Percentiles rank a stretch among this genome's conserved stretches.
Evolutionary conservation across 2,797 vertebrate genomes (phyloP).

Genomic region (Artibeus lituratus): DNA sequence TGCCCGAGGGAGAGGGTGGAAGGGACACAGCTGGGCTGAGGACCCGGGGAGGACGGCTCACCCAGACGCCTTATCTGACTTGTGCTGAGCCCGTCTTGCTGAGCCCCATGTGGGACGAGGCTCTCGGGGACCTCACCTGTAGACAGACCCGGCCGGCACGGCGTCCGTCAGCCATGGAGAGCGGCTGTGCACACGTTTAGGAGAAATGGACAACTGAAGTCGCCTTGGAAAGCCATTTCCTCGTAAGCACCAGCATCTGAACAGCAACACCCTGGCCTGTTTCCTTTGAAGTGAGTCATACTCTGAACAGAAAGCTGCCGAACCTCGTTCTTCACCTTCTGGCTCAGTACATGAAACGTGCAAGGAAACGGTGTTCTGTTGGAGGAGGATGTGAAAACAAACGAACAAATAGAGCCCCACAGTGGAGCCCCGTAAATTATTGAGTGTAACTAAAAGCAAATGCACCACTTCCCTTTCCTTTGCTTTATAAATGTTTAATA

Average conservation of each 20-base stretch:
- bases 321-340: background rate
- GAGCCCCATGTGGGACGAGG: background rate
- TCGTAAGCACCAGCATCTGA: background rate
- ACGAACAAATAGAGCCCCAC: background rate
- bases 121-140: background rate
- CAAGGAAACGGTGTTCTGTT: background rate
- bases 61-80: background rate
- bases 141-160: background rate
- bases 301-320: background rate
- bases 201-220: background rate
- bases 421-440: background rate
- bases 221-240: background rate
- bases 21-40: background rate
- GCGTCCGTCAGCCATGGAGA: background rate
- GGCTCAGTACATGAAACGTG: background rate
- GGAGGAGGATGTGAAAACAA: background rate
- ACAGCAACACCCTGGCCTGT: background rate
- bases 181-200: background rate
- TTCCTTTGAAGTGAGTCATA: background rate
- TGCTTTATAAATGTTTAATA: background rate
- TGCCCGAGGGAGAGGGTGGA: background rate
- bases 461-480: background rate
- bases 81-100: background rate
- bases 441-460: background rate
- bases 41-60: background rate